Evolutionary conservation across 2,888 invertebrate species (phyloP), one percentile per base, ranked within the genome.

Genomic region (Leucozona laternaria): DNA sequence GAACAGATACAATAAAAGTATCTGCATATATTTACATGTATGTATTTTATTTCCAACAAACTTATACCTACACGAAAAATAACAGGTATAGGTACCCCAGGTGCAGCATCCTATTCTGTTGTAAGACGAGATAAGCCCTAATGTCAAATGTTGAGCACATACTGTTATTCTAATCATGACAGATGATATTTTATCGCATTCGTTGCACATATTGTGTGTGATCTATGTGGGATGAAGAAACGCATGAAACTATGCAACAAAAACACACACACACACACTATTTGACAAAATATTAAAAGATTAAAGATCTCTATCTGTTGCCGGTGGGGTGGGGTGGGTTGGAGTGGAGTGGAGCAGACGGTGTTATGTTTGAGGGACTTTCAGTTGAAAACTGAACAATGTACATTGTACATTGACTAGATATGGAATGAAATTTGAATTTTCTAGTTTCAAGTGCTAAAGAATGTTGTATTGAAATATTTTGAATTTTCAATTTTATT

Each of bases 91-190:
- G 22, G 58, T 84, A 34, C 53, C 68, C 76, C 37, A 73, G 73
- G 58, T 64, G 62, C 37, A 34, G 48, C 6, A 55, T 62, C 40
- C 68, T 60, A 45, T 82, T 79, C 50, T 53, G 64, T 75, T 78
- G 77, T 73, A 70, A 57, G 48, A 73, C 48, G 62, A 73, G 73
- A 82, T 81, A 79, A 82, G 77, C 86, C 58, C 58, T 78, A 66
- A 81, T 86, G 82, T 82, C 82, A 82, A 82, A 82, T 79, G 78
- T 75, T 73, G 57, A 82, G 50, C 66, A 79, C 80, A 79, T 76
- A 79, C 70, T 75, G 75, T 76, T 73, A 85, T 70, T 75, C 40
- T 68, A 70, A 77, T 81, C 81, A 81, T 77, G 81, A 85, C 70
- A 77, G 72, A 77, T 77, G 72, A 85, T 70, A 78, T 78, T 81